Evolutionary conservation across 2,888 invertebrate species (phyloP).

Genomic region (Falcaria lacertinaria): DNA sequence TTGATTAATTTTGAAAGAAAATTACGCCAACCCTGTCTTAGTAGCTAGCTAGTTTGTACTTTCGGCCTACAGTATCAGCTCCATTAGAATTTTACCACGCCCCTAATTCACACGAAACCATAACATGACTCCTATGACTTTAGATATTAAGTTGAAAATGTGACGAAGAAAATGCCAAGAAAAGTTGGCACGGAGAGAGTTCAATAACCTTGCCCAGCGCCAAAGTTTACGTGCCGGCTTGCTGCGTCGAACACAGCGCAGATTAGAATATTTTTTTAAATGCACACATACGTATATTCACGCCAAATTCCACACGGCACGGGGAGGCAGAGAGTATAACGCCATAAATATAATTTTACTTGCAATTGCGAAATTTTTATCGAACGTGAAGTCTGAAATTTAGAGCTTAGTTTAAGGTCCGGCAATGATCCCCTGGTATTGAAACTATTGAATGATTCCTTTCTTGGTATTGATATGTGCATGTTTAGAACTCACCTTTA

Average conservation of each 20-base stretch:
- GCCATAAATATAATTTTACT: too few relatives aligned
- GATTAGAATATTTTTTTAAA: too few relatives aligned
- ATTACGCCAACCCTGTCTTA: neutral
- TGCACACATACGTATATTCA: too few relatives aligned
- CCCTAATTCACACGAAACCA: neutral
- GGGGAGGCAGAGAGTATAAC: too few relatives aligned
- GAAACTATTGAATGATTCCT: too few relatives aligned
- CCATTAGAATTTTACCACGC: neutral
- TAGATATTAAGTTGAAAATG: constrained; percentile 16
- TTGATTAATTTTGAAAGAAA: neutral
- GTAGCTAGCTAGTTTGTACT: neutral
- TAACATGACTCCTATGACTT: neutral
- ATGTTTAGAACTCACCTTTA: too few relatives aligned
- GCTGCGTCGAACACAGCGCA: constrained; percentile 25
- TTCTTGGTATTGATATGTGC: too few relatives aligned
- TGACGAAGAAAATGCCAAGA: constrained; percentile 14
- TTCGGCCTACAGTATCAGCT: neutral
- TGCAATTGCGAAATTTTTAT: too few relatives aligned
- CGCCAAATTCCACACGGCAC: too few relatives aligned
- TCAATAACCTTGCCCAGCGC: constrained; percentile 31
- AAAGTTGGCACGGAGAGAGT: constrained; percentile 39
- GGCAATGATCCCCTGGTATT: too few relatives aligned
- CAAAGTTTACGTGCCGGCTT: constrained; percentile 28
- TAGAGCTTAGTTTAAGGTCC: too few relatives aligned
- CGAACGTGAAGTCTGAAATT: too few relatives aligned